A percentile compares a stretch with the other conserved stretches of the same genome.
Evolutionary conservation across 2,113 vertebrate genomes (phyloP).

Genomic region (Sitta europaea): DNA sequence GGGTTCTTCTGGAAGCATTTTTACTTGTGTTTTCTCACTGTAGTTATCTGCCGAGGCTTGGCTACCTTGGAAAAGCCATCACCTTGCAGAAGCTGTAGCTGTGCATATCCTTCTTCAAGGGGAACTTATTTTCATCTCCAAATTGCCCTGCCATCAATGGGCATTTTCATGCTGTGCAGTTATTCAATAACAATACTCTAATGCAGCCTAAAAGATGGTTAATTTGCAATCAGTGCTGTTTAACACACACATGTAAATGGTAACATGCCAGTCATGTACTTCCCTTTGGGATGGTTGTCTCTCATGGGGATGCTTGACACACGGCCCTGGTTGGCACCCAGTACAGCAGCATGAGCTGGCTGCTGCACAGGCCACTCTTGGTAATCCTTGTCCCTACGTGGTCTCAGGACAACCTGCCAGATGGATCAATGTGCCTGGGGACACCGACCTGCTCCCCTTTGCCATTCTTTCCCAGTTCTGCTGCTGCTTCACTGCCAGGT

Average conservation of each 20-base stretch:
- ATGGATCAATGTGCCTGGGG: rapidly evolving
- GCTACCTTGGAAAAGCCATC: neutral
- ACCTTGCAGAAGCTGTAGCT: neutral
- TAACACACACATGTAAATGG: neutral
- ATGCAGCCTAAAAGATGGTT: neutral
- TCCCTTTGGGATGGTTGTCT: neutral
- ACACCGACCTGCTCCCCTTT: neutral
- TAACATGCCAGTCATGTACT: rapidly evolving
- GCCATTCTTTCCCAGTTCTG: neutral
- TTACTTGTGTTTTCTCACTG: neutral
- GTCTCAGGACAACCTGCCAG: neutral
- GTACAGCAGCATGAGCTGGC: neutral
- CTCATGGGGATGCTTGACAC: rapidly evolving
- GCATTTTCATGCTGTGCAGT: neutral
- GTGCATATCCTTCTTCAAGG: neutral
- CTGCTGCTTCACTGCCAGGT: neutral
- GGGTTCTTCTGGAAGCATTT: neutral
- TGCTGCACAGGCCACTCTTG: neutral
- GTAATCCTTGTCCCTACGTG: neutral
- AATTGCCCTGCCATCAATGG: neutral
- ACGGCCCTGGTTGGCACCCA: rapidly evolving
- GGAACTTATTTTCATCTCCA: neutral
- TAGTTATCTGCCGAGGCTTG: neutral
- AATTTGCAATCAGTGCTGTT: neutral
- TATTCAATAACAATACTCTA: neutral